These are phyloP conservation scores for Flexamia atlantica DNA, from an alignment of 2,888 invertebrate genomes.

Conservation along the genomic window DNA sequence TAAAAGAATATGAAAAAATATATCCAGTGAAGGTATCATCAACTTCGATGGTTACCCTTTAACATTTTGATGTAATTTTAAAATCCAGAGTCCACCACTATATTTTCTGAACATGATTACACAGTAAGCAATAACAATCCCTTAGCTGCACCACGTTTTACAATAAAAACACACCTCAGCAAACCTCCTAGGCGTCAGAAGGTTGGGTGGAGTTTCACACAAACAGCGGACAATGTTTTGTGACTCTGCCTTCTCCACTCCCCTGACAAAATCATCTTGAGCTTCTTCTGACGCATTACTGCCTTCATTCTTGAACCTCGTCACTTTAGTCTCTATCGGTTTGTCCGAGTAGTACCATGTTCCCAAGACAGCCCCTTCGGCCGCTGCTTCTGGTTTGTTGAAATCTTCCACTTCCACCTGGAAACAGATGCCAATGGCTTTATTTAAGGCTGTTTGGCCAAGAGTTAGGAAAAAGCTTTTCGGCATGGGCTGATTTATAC, in stretches of 20 bases:
- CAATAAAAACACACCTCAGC: conserved; percentile 75
- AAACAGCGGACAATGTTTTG: conserved; percentile 88
- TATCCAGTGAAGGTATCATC: no score
- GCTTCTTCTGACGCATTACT: conserved; percentile 73
- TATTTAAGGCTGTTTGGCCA: no score
- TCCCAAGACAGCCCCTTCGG: conserved; percentile 75
- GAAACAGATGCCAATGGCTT: no score
- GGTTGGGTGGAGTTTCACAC: conserved; percentile 87
- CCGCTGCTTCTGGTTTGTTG: conserved; percentile 75
- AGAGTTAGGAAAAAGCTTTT: no score
- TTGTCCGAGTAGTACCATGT: conserved; percentile 71
- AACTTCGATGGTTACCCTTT: no score
- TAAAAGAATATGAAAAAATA: no score
- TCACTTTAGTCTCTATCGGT: not conserved
- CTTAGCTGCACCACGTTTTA: no score
- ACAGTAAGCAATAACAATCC: no score
- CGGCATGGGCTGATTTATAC: no score
- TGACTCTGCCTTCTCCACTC: conserved; percentile 81
- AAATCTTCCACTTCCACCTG: conserved; percentile 74
- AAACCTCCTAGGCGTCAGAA: conserved; percentile 86
- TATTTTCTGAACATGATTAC: no score
- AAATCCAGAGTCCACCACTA: no score
- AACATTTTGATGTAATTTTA: no score
- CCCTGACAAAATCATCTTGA: conserved; percentile 75
- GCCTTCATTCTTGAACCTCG: not conserved